Evolutionary conservation across 2,797 vertebrate genomes (phyloP).

Genomic region (Discoglossus pictus): DNA sequence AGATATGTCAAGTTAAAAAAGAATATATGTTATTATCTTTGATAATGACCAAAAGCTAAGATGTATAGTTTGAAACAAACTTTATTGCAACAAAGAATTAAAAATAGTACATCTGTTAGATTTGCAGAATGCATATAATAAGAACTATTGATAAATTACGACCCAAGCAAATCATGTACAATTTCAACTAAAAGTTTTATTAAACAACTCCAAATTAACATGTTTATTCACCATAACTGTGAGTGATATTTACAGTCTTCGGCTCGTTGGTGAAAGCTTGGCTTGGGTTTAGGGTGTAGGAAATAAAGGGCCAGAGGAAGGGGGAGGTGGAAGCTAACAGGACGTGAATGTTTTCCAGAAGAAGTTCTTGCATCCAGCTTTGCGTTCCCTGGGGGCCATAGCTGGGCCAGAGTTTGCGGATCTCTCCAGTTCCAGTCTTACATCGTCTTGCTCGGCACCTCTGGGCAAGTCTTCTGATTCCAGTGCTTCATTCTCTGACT

Average conservation of each 20-base stretch:
- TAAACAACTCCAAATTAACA: slow-evolving; percentile 69
- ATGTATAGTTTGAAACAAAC: slow-evolving; percentile 74
- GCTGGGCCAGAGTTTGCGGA: slow-evolving; percentile 81
- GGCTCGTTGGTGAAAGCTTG: slow-evolving; percentile 65
- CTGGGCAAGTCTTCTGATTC: slow-evolving; percentile 81
- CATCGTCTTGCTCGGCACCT: slow-evolving; percentile 79
- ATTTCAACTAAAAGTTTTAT: slow-evolving; percentile 72
- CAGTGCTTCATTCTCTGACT: slow-evolving; percentile 89
- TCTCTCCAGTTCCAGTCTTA: slow-evolving; percentile 84
- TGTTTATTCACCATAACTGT: slow-evolving; percentile 66
- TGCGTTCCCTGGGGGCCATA: slow-evolving; percentile 90
- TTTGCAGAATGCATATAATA: slow-evolving; percentile 49
- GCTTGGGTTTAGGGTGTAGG: slow-evolving; percentile 49
- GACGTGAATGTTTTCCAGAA: slow-evolving; percentile 99
- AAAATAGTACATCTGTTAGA: slow-evolving; percentile 75
- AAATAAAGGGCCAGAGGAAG: slow-evolving; percentile 47
- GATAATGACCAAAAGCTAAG: slow-evolving; percentile 56
- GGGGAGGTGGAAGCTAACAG: slow-evolving; percentile 75
- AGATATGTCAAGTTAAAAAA: background rate
- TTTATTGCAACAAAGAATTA: slow-evolving; percentile 85
- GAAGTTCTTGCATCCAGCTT: slow-evolving; percentile 98
- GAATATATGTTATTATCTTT: slow-evolving; percentile 3
- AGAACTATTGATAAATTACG: slow-evolving; percentile 66
- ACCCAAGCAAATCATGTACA: slow-evolving; percentile 68
- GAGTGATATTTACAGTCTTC: slow-evolving; percentile 81